Percentiles rank a stretch among this genome's conserved stretches.
Conservation (phyloP, 2,113 vertebrate species). For the Platichthys flesus region DNA sequence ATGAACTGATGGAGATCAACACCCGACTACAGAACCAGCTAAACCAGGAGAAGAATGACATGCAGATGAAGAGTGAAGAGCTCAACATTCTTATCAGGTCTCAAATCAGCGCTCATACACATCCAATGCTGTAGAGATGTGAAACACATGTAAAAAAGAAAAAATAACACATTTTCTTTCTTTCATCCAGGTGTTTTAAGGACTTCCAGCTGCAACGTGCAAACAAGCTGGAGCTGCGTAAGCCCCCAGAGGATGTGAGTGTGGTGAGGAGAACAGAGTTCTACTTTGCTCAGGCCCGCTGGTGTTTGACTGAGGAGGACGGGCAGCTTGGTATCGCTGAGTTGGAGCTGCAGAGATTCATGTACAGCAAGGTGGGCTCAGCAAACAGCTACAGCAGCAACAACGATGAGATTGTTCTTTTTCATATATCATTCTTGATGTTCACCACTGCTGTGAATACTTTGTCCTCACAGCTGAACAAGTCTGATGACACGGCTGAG, state of each 20-base stretch:
- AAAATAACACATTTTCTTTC: background rate
- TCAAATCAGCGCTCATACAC: background rate
- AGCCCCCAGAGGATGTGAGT: conserved; percentile 94
- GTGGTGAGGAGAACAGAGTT: conserved; percentile 95
- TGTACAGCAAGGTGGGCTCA: conserved; percentile 94
- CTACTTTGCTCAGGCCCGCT: conserved; percentile 96
- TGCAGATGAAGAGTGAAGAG: conserved; percentile 98
- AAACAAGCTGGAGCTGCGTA: conserved; percentile 96
- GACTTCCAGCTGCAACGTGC: conserved; percentile 97
- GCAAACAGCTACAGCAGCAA: background rate
- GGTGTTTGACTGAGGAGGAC: conserved; percentile 97
- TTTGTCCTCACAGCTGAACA: conserved; percentile 88
- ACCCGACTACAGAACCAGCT: conserved; percentile 93
- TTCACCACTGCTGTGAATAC: conserved; percentile 4
- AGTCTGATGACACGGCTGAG: conserved; percentile 97
- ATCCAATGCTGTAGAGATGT: background rate
- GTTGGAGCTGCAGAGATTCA: conserved; percentile 96
- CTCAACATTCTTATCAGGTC: conserved; percentile 98
- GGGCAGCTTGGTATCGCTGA: conserved; percentile 98
- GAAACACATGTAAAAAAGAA: background rate
- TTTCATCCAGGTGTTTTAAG: conserved; percentile 91
- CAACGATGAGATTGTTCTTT: no score
- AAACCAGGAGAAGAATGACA: conserved; percentile 92
- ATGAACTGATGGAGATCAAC: conserved; percentile 89
- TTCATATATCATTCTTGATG: background rate